A percentile compares a stretch with the other conserved stretches of the same genome.
These are phyloP conservation scores for Sminthopsis crassicaudata DNA, from an alignment of 2,113 vertebrate species.

Conservation along the genomic window DNA sequence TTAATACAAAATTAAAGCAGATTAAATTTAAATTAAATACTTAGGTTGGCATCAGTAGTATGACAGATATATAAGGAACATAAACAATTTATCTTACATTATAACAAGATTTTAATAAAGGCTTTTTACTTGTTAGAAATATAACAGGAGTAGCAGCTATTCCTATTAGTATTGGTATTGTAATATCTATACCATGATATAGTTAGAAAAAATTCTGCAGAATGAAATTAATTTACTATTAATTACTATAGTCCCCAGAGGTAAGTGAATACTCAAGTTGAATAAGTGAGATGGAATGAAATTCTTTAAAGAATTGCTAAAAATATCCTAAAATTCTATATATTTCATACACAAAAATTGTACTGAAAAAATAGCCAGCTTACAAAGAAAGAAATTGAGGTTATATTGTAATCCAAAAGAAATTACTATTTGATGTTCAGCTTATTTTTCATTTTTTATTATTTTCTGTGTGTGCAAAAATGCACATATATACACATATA, in stretches of 20 bases:
- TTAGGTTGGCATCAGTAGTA: constrained; percentile 1
- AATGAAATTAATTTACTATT: background rate
- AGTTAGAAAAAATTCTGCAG: background rate
- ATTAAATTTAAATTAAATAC: constrained; percentile 41
- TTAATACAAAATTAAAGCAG: background rate
- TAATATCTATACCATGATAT: background rate
- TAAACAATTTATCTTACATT: constrained; percentile 6
- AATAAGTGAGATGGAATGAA: background rate
- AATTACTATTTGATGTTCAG: background rate
- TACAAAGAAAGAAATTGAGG: background rate
- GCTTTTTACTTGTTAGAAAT: background rate
- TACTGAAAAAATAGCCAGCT: background rate
- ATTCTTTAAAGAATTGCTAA: constrained; percentile 23
- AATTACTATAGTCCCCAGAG: constrained; percentile 8
- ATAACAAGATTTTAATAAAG: constrained; percentile 6
- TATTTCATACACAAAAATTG: background rate
- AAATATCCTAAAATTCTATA: constrained; percentile 5
- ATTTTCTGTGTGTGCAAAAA: constrained; percentile 40
- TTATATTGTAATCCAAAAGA: background rate
- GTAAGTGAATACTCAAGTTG: constrained; percentile 3
- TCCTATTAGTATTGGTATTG: constrained; percentile 12
- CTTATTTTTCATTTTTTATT: background rate
- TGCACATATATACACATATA: background rate
- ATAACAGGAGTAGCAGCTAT: constrained; percentile 35
- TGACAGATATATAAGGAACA: constrained; percentile 18